phyloP scores from a whole-genome alignment of 1,140 invertebrate species.

The Atta cephalotes region DNA sequence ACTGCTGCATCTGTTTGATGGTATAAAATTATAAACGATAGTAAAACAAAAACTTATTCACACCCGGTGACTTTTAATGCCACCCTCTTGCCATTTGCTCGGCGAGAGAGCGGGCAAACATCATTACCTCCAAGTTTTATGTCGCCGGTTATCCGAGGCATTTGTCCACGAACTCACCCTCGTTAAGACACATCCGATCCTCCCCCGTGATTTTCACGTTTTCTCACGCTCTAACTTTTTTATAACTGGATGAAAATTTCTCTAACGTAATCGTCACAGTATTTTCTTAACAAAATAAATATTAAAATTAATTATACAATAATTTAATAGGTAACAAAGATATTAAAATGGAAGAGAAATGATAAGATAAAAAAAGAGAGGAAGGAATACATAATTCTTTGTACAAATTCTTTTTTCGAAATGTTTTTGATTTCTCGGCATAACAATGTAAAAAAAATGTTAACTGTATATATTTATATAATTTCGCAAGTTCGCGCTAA shows the following conservation, averaged over 20 bases:
- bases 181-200: conserved; percentile 53
- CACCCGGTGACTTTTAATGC: background rate
- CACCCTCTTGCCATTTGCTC: background rate
- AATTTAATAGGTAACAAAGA: background rate
- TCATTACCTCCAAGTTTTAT: conserved; percentile 68
- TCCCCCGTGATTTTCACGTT: background rate
- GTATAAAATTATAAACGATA: conserved; percentile 9
- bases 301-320: background rate
- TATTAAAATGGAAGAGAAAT: background rate
- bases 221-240: conserved; percentile 8
- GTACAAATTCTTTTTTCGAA: background rate
- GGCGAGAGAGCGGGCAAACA: conserved; percentile 62
- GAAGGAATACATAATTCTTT: background rate
- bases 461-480: background rate
- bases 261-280: background rate
- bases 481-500: background rate
- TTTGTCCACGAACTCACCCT: conserved; percentile 65
- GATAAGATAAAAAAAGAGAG: too few species aligned
- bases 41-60: conserved; percentile 13
- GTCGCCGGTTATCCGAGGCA: conserved; percentile 47
- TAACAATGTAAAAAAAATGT: background rate
- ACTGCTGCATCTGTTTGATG: background rate
- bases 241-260: background rate
- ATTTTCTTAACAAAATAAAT: background rate
- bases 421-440: background rate